phyloP scores from a whole-genome alignment of 2,797 vertebrate genomes.

The Xiphophorus birchmanni region DNA sequence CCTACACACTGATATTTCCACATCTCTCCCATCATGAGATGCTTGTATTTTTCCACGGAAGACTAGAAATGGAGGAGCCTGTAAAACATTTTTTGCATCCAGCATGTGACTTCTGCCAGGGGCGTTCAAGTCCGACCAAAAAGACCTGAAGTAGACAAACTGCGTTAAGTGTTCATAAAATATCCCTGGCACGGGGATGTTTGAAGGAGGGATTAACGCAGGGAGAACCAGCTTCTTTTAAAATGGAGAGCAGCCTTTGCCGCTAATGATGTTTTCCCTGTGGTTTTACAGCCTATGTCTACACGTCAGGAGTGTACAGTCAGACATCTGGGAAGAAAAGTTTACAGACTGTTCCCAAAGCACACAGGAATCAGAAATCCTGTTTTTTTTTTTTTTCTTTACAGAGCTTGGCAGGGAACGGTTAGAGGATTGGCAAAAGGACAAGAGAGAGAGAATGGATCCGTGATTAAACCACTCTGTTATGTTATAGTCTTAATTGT shows the following conservation, averaged over 20 bases:
- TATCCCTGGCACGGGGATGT: slow-evolving; percentile 31
- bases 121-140: slow-evolving; percentile 48
- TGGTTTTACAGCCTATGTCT: slow-evolving; percentile 25
- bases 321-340: slow-evolving; percentile 1
- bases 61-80: slow-evolving; percentile 48
- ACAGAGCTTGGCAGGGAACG: neutral
- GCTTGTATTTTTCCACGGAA: slow-evolving; percentile 70
- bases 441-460: neutral
- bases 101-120: slow-evolving; percentile 35
- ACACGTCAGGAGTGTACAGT: slow-evolving; percentile 1
- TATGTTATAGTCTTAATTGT: neutral
- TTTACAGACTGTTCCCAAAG: neutral
- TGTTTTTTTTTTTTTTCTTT: neutral
- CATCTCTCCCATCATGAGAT: slow-evolving; percentile 57
- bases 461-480: neutral
- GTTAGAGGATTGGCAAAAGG: neutral
- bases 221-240: slow-evolving; percentile 13
- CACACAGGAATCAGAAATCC: slow-evolving; percentile 11
- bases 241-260: slow-evolving; percentile 22
- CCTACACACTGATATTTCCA: slow-evolving; percentile 66
- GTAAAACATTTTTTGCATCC: slow-evolving; percentile 65
- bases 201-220: slow-evolving; percentile 46
- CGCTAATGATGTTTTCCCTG: slow-evolving; percentile 29
- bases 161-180: slow-evolving; percentile 68
- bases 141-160: slow-evolving; percentile 66